Evolutionary conservation across 2,113 vertebrate genomes (phyloP).

Genomic region (Lophura nycthemera): DNA sequence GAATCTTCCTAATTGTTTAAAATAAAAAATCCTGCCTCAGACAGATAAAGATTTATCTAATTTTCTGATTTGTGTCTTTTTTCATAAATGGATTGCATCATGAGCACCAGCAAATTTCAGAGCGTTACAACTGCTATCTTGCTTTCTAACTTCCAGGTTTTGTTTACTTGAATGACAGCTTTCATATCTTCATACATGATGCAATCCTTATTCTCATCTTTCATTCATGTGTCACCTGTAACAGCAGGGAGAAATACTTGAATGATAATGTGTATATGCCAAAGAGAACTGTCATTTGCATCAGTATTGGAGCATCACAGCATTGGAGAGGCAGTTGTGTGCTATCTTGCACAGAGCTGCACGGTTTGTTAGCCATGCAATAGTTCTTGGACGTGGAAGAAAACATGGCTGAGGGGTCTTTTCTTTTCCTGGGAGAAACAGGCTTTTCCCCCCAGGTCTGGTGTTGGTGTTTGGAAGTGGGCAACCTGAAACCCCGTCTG

Average conservation of each 20-base stretch:
- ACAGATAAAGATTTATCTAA: not conserved
- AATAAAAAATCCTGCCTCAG: not conserved
- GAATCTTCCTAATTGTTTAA: not conserved
- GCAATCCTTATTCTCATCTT: not conserved
- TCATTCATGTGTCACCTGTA: not conserved
- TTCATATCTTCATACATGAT: not conserved
- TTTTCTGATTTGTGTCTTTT: not conserved
- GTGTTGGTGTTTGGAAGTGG: not conserved
- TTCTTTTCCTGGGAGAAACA: not conserved
- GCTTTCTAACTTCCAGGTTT: not conserved
- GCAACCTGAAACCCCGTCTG: not conserved
- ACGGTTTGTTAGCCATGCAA: not conserved
- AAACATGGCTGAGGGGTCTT: not conserved
- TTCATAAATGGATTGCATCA: not conserved
- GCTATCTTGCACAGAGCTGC: not conserved
- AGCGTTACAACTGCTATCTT: not conserved
- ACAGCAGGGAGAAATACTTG: not conserved
- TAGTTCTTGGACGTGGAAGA: not conserved
- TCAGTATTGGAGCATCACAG: not conserved
- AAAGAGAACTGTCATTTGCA: not conserved
- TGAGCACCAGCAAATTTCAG: not conserved
- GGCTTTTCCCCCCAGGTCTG: not conserved
- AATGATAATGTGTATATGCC: not conserved
- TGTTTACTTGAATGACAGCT: not conserved
- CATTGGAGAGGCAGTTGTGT: not conserved